Evolutionary conservation across 1,140 invertebrate genomes (phyloP).

Genomic region (Phenacoccus solenopsis): DNA sequence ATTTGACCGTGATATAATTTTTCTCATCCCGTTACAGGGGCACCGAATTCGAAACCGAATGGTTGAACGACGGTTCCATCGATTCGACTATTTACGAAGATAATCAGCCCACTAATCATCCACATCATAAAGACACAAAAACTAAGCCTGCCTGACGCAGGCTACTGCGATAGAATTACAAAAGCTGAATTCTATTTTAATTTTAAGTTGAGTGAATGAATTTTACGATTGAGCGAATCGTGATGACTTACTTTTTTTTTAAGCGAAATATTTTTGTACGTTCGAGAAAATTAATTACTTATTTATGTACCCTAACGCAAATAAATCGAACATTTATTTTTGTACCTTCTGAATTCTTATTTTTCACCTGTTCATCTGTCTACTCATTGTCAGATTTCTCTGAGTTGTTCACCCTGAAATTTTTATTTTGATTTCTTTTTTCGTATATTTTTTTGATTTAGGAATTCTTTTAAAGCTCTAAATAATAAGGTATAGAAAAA

Average conservation of each 20-base stretch:
- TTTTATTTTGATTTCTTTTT: too few relatives aligned
- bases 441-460: too few relatives aligned
- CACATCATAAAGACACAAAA: conserved; percentile 1
- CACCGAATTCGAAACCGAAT: neutral
- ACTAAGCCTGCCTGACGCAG: neutral
- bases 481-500: too few relatives aligned
- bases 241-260: neutral
- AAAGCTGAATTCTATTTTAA: neutral
- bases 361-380: too few relatives aligned
- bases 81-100: neutral
- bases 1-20: neutral
- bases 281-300: neutral
- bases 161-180: neutral
- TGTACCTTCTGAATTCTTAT: too few relatives aligned
- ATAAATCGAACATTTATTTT: neutral
- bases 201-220: neutral
- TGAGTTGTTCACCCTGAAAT: too few relatives aligned
- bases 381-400: too few relatives aligned
- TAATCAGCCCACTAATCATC: neutral
- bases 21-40: neutral
- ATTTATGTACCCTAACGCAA: neutral
- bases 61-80: neutral
- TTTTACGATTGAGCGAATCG: neutral
- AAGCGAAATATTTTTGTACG: neutral
- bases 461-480: too few relatives aligned